Percentiles rank a stretch among this genome's conserved stretches.
These are phyloP conservation scores for Dascyllus trimaculatus DNA, from an alignment of 2,113 vertebrate species.

Conservation along the genomic window DNA sequence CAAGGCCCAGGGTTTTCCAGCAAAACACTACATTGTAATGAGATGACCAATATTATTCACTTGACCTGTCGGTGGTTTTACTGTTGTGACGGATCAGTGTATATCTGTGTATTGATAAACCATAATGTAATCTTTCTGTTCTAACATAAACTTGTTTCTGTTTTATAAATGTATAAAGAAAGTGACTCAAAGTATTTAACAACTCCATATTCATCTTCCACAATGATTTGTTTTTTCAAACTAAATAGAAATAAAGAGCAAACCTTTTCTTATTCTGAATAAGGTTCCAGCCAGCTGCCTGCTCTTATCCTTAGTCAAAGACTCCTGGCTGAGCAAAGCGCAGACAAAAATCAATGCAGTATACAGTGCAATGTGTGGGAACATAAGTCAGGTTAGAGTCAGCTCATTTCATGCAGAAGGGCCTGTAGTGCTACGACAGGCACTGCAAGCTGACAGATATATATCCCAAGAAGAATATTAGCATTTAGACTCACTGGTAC, in stretches of 20 bases:
- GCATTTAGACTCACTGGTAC: constrained; percentile 54
- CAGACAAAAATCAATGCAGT: constrained; percentile 51
- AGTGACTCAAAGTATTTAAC: not conserved
- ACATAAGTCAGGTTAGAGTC: constrained; percentile 50
- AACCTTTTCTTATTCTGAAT: not conserved
- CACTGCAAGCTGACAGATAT: constrained; percentile 48
- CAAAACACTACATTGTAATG: no score
- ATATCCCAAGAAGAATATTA: constrained; percentile 41
- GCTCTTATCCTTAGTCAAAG: constrained; percentile 30
- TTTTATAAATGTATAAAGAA: not conserved
- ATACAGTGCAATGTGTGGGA: constrained; percentile 45
- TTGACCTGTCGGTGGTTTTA: no score
- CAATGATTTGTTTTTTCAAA: not conserved
- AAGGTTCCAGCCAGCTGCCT: constrained; percentile 5
- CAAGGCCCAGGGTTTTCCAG: no score
- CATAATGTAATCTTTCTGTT: no score
- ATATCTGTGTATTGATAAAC: no score
- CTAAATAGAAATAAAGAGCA: not conserved
- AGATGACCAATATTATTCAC: no score
- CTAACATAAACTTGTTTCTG: no score
- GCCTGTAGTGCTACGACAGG: constrained; percentile 1
- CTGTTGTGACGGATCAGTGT: no score
- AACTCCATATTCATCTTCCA: not conserved
- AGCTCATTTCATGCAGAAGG: constrained; percentile 37
- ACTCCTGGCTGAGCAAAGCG: constrained; percentile 10